A percentile compares a stretch with the other conserved stretches of the same genome.
Conservation (phyloP, 2,113 vertebrate species). For the Calyptomena viridis region DNA sequence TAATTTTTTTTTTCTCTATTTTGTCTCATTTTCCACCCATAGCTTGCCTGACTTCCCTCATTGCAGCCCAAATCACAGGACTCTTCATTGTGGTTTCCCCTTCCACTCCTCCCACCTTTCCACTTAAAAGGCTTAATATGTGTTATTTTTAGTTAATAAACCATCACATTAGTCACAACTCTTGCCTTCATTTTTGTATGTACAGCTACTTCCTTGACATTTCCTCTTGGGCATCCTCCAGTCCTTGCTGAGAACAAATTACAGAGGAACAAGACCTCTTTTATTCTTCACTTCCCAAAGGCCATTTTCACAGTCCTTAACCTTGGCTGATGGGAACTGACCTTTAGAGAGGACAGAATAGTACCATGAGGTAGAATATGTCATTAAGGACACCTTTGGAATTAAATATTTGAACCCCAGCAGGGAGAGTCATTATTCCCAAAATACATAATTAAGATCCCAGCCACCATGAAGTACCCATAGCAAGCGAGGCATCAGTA, state of each 20-base stretch:
- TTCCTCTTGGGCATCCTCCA: not conserved
- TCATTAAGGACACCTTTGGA: not conserved
- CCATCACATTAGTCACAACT: not conserved
- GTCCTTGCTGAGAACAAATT: not conserved
- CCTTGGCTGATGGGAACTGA: not conserved
- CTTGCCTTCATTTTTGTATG: not conserved
- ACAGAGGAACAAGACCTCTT: not conserved
- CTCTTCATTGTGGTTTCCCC: not conserved
- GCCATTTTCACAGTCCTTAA: not conserved
- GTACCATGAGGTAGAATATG: not conserved
- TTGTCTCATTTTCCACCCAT: not conserved
- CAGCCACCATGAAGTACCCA: not conserved
- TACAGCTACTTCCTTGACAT: not conserved
- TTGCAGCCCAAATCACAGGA: not conserved
- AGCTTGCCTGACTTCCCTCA: not conserved
- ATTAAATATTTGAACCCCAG: not conserved
- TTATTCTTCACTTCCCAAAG: not conserved
- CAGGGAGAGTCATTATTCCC: not conserved
- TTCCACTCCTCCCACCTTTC: not conserved
- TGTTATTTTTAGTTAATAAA: not conserved
- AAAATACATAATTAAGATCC: not conserved
- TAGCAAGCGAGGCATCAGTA: not conserved
- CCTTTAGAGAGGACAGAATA: not conserved
- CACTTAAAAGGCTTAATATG: not conserved
- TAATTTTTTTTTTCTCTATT: not conserved